Evolutionary conservation across 2,113 vertebrate species (phyloP), one percentile per base, ranked within the genome.

Genomic region (Fulmarus glacialis): DNA sequence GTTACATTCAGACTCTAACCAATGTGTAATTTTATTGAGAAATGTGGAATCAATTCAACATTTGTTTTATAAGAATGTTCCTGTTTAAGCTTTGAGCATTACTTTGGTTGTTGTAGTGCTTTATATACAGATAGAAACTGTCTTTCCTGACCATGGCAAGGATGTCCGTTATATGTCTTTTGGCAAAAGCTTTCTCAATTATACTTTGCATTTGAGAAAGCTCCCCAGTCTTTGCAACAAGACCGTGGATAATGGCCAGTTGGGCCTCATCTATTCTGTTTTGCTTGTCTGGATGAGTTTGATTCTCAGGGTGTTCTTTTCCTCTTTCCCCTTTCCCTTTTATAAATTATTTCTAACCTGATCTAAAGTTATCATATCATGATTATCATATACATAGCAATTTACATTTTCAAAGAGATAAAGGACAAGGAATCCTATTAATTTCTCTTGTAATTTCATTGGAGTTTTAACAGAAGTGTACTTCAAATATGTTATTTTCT

Each of bases 51-150:
- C 80, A 91, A 58, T 94, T 97, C 94, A 87, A 40, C 73, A 62
- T 96, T 89, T 95, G 71, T 96, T 96, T 84, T 60, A 43, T 93
- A 97, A 96, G 92, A 73, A 91, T 96, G 58, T 96, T 95, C 87
- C 60, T 93, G 63, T 97, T 98, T 97, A 96, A 92, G 84, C 22
- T 97, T 93, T 89, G 83, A 96, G 15, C 36, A 64, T 89, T 53
- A 45, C 38, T 77, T 95, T 96, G 89, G 77, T 89, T 97, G 95
- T 63, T 96, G 66, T 55, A 91, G 32, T 82, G 62, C 34, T 95
- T 89, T 90, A 60, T 92, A 53, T 68, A 86, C 72, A 96, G 93
- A 96, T 75, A 86, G 59, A 71, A 93, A 58, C 87, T 83, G 66
- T 96, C 82, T 98, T 96, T 92, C 74, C 24, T 32, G 32, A 82